Base-by-base conservation (phyloP, 2,113 vertebrate species). In the Entomyzon cyanotis region DNA sequence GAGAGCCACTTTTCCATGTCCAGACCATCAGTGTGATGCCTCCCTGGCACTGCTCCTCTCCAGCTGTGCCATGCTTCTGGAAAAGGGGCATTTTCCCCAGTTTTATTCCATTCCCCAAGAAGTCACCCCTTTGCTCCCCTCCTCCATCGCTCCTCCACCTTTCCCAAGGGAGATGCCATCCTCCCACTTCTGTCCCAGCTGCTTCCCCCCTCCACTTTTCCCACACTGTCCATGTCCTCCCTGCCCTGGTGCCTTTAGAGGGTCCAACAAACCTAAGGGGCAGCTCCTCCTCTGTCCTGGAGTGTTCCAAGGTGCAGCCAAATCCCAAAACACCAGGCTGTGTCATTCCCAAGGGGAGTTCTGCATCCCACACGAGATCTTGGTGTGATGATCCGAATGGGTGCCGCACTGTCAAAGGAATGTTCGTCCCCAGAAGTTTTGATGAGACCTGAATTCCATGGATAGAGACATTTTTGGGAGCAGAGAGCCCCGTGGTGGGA, bases 351-450 rank as follows among this genome's bases (percentile, higher is more conserved):
- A 7, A 17, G 42, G 49, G 35, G 7, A 15, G 19, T 7, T 83
- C 41, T 46, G 31, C 24, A 21, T 11, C 62, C 74, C 67, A 3
- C 33, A 0, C 5, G 62, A 77, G 30, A 46, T n/a, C 69, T 59
- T 20, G 42, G 14, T 1, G 0, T 3, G 31, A 22, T 39, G 67
- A 25, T 11, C 23, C 3, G 64, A 13, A 9, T 15, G 2, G 2
- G 2, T 11, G 47, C 18, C 31, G 22, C 0, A 0, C 27, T 39
- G 23, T 4, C 47, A 31, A 20, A 24, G n/a, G 5, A 8, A 5
- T 1, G 11, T 4, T 62, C n/a, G 3, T 10, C 7, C 63, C 39
- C 44, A 5, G 35, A 1, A 17, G 68, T 30, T 39, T 27, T 12
- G 49, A 22, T 10, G 46, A 30, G 12, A 14, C 22, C 17, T 5